phyloP scores from a whole-genome alignment of 2,888 invertebrate genomes.

The Brachyopa scutellaris region DNA sequence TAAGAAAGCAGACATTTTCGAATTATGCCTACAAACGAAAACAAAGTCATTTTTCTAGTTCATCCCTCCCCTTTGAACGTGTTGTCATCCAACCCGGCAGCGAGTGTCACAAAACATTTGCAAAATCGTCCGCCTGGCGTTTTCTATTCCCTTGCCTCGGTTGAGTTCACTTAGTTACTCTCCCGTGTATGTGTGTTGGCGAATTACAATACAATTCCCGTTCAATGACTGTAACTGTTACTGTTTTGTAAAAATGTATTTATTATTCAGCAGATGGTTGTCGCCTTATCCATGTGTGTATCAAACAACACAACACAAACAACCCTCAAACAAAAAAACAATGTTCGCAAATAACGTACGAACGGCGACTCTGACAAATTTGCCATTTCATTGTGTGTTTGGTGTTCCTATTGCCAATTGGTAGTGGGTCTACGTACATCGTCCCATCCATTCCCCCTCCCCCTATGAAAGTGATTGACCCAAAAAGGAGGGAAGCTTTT shows the following conservation, averaged over 20 bases:
- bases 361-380: slow-evolving; percentile 22
- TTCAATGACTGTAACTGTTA: no score
- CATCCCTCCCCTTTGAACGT: no score
- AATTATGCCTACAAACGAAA: no score
- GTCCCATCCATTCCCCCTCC: no score
- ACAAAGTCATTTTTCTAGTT: no score
- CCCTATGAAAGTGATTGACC: slow-evolving; percentile 49
- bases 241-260: slow-evolving; percentile 28
- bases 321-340: slow-evolving; percentile 27
- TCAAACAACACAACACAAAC: slow-evolving; percentile 5
- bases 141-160: slow-evolving; percentile 1
- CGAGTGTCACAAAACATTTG: slow-evolving; percentile 26
- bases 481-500: no score
- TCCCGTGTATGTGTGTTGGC: slow-evolving; percentile 9
- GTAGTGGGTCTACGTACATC: not conserved
- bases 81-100: not conserved
- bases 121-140: slow-evolving; percentile 31
- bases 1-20: no score
- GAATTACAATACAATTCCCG: slow-evolving; percentile 12
- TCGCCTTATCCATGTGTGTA: not conserved
- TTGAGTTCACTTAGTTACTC: slow-evolving; percentile 21
- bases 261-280: slow-evolving; percentile 48
- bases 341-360: slow-evolving; percentile 27
- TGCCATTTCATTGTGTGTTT: slow-evolving; percentile 13
- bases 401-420: slow-evolving; percentile 33